phyloP scores from a whole-genome alignment of 2,797 vertebrate genomes.

The Smutsia temminckii region DNA sequence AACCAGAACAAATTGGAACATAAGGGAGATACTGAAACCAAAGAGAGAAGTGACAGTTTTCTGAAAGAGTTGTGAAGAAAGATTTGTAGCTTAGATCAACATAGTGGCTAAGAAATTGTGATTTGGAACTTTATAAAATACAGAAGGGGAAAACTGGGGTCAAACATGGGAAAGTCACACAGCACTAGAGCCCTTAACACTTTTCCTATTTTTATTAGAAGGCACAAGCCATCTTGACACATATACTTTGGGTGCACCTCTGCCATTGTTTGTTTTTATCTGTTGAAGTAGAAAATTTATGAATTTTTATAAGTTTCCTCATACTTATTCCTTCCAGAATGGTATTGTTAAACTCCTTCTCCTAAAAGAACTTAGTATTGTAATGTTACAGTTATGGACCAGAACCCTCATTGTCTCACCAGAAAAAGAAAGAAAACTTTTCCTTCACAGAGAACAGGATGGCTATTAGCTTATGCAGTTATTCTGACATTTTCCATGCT shows the following conservation, averaged over 20 bases:
- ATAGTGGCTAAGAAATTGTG: neutral
- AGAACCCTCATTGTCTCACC: neutral
- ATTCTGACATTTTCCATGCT: neutral
- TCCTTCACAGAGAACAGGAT: neutral
- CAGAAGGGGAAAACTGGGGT: neutral
- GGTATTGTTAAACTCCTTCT: neutral
- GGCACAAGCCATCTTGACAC: neutral
- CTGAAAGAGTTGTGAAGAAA: neutral
- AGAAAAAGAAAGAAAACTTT: neutral
- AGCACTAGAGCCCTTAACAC: neutral
- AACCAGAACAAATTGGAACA: neutral
- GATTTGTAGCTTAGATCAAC: neutral
- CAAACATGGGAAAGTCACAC: neutral
- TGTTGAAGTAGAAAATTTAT: neutral
- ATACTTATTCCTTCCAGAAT: neutral
- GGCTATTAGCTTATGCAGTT: neutral
- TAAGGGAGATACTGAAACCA: neutral
- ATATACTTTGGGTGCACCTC: neutral
- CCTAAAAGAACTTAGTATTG: neutral
- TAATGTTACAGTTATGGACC: neutral
- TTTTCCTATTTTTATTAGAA: slow-evolving; percentile 22
- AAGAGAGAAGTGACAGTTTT: neutral
- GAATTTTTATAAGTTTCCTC: neutral
- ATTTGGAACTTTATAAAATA: neutral
- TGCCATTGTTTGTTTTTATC: neutral